Evolutionary conservation across 2,797 vertebrate genomes (phyloP).

Genomic region (Apogon talboti): DNA sequence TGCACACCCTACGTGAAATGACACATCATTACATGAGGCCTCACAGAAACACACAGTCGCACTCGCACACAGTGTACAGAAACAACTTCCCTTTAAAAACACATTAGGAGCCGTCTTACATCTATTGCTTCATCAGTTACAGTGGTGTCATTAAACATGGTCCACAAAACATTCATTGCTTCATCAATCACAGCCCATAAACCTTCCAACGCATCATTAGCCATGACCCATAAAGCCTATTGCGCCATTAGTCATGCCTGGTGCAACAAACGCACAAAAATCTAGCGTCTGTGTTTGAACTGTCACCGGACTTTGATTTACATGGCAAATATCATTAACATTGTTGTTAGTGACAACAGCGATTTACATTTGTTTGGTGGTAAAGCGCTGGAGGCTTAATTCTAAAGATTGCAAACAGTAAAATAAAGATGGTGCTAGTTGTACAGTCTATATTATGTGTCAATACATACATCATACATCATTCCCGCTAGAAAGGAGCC

Average conservation of each 20-base stretch:
- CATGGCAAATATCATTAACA: conserved; percentile 65
- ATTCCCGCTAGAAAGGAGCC: too few species aligned
- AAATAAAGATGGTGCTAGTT: conserved; percentile 44
- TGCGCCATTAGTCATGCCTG: conserved; percentile 77
- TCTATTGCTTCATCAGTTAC: conserved; percentile 75
- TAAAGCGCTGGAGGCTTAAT: conserved; percentile 16
- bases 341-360: conserved; percentile 48
- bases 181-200: conserved; percentile 80
- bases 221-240: conserved; percentile 80
- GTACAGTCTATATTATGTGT: conserved; percentile 15
- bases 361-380: conserved; percentile 45
- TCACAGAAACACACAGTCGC: conserved; percentile 40
- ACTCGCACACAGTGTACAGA: conserved; percentile 33
- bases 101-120: conserved; percentile 74
- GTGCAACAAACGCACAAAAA: conserved; percentile 66
- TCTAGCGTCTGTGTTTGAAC: conserved; percentile 68
- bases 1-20: conserved; percentile 85
- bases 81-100: conserved; percentile 75
- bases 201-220: conserved; percentile 77
- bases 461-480: too few species aligned
- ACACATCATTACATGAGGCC: conserved; percentile 57
- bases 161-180: conserved; percentile 77
- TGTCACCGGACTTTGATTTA: conserved; percentile 72
- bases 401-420: conserved; percentile 23
- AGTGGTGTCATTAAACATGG: conserved; percentile 76